Percentiles rank a stretch among this genome's conserved stretches.
Evolutionary conservation across 2,113 vertebrate species (phyloP).

Genomic region (Hippopotamus amphibius): DNA sequence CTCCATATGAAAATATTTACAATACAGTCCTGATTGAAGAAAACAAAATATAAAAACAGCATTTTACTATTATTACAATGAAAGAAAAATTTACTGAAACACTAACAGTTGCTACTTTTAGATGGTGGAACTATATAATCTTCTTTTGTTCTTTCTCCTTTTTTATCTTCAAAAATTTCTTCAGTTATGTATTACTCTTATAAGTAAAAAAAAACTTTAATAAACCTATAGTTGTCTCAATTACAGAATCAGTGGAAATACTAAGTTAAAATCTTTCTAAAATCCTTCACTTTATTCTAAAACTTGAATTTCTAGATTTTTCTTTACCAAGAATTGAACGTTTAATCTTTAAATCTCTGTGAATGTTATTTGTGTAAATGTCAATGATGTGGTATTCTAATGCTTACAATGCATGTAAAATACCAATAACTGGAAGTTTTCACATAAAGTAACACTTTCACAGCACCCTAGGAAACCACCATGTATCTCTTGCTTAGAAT

Average conservation of each 20-base stretch:
- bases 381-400: not conserved
- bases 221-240: not conserved
- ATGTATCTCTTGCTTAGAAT: not conserved
- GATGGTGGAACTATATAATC: not conserved
- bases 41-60: not conserved
- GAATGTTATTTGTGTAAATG: not conserved
- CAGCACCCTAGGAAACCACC: not conserved
- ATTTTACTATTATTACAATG: not conserved
- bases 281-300: not conserved
- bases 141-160: not conserved
- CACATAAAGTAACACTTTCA: not conserved
- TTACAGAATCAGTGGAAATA: not conserved
- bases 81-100: conserved; percentile 15
- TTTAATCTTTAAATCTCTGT: not conserved
- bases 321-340: not conserved
- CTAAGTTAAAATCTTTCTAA: not conserved
- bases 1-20: not conserved
- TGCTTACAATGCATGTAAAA: not conserved
- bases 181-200: not conserved
- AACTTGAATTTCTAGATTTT: not conserved
- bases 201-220: not conserved
- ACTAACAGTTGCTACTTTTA: not conserved
- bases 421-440: not conserved
- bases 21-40: not conserved
- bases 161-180: not conserved